Percentiles rank a stretch among this genome's conserved stretches.
Evolutionary conservation across 2,113 vertebrate genomes (phyloP).

Genomic region (Oncorhynchus kisutch): DNA sequence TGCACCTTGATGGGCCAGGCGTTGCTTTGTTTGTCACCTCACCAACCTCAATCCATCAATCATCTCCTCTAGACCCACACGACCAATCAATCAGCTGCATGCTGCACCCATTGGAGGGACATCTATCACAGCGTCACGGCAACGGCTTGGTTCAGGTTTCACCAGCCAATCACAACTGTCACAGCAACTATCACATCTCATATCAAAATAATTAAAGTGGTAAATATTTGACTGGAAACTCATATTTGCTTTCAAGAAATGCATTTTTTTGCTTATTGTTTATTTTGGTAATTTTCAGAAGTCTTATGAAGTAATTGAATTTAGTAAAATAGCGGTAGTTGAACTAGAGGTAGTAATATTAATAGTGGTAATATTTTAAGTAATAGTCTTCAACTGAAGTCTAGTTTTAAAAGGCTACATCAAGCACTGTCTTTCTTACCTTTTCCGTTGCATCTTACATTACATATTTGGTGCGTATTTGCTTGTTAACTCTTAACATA

Average conservation of each 20-base stretch:
- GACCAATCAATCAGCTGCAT: conserved; percentile 65
- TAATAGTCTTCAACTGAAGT: neutral
- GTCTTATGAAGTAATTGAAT: too few species aligned
- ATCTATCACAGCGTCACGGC: conserved; percentile 7
- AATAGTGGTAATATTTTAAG: neutral
- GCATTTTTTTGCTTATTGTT: neutral
- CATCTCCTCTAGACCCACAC: conserved; percentile 66
- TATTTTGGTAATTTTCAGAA: too few species aligned
- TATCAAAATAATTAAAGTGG: conserved; percentile 36
- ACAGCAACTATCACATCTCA: conserved; percentile 34
- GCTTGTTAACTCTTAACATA: conserved; percentile 83
- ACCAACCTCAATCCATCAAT: conserved; percentile 77
- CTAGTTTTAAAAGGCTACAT: neutral
- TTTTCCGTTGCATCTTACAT: conserved; percentile 50
- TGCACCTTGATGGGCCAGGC: conserved; percentile 67
- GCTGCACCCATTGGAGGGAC: conserved; percentile 46
- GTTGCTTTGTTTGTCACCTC: conserved; percentile 74
- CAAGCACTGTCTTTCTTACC: conserved; percentile 10
- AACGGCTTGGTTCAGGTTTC: conserved; percentile 54
- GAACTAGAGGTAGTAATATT: neutral
- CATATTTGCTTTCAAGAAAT: conserved; percentile 30
- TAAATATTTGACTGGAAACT: conserved; percentile 42
- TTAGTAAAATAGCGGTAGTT: neutral
- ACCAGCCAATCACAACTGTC: conserved; percentile 54
- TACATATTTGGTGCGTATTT: conserved; percentile 76